Conservation (phyloP, 2,888 invertebrate species). For the Philopedon plagiatum region DNA sequence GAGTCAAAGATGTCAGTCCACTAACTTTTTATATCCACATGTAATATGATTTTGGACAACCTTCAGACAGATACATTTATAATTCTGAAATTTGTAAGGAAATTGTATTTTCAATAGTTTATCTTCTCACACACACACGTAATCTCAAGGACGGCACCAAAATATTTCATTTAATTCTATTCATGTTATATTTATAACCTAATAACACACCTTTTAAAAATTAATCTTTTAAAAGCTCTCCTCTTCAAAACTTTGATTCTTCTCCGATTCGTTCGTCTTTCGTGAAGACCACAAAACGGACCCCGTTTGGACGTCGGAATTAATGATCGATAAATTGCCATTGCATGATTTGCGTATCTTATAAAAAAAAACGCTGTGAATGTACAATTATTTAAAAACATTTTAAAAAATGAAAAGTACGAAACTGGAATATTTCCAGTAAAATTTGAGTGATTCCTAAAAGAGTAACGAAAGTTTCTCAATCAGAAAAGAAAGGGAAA, state of each 20-base stretch:
- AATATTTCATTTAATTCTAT: neutral
- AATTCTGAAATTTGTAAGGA: neutral
- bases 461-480: too few species aligned
- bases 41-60: neutral
- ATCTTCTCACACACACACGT: neutral
- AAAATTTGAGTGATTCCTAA: too few species aligned
- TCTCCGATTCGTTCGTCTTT: too few species aligned
- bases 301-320: too few species aligned
- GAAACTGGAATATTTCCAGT: too few species aligned
- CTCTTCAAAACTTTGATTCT: neutral
- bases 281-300: too few species aligned
- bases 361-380: too few species aligned
- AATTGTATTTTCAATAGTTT: neutral
- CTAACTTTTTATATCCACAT: neutral
- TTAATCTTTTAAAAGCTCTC: neutral
- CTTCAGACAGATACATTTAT: neutral
- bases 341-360: too few species aligned
- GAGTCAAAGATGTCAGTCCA: neutral
- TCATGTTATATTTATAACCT: constrained; percentile 1
- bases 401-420: too few species aligned
- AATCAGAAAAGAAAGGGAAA: too few species aligned
- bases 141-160: constrained; percentile 2
- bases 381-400: too few species aligned
- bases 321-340: too few species aligned
- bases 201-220: constrained; percentile 7